Percentiles rank a stretch among this genome's conserved stretches.
Evolutionary conservation across 2,797 vertebrate species (phyloP).

Genomic region (Melanotaenia nigrans): DNA sequence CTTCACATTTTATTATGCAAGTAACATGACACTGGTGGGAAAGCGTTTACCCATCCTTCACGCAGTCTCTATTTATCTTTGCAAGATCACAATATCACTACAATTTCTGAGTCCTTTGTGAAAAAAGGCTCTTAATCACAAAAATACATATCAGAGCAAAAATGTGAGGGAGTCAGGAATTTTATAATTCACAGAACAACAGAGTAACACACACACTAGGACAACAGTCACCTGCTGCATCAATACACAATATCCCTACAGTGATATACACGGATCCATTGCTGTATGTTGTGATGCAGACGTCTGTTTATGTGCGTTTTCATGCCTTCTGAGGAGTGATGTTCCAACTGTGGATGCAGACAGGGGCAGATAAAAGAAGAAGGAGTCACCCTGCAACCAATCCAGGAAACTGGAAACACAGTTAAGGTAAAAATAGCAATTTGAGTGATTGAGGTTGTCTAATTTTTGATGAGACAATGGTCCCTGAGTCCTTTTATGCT

Average conservation of each 20-base stretch:
- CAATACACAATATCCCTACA: conserved; percentile 1
- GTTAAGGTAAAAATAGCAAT: not conserved
- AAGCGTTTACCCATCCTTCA: conserved; percentile 2
- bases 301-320: not conserved
- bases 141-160: conserved; percentile 20
- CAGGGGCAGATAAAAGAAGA: not conserved
- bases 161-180: conserved; percentile 17
- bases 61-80: conserved; percentile 8
- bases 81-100: not conserved
- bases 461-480: conserved; percentile 4
- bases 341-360: not conserved
- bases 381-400: not conserved
- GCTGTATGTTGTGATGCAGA: not conserved
- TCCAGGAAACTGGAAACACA: not conserved
- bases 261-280: not conserved
- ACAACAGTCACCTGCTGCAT: conserved; percentile 4
- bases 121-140: conserved; percentile 16
- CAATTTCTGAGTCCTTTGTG: conserved; percentile 3
- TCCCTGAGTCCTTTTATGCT: conserved; percentile 20
- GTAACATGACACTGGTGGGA: not conserved
- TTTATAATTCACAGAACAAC: conserved; percentile 6
- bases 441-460: conserved; percentile 2
- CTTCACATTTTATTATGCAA: conserved; percentile 27
- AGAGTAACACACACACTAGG: conserved; percentile 5
- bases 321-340: not conserved